A percentile compares a stretch with the other conserved stretches of the same genome.
Conservation (phyloP, 2,797 vertebrate species). For the Sebastes oblongus region DNA sequence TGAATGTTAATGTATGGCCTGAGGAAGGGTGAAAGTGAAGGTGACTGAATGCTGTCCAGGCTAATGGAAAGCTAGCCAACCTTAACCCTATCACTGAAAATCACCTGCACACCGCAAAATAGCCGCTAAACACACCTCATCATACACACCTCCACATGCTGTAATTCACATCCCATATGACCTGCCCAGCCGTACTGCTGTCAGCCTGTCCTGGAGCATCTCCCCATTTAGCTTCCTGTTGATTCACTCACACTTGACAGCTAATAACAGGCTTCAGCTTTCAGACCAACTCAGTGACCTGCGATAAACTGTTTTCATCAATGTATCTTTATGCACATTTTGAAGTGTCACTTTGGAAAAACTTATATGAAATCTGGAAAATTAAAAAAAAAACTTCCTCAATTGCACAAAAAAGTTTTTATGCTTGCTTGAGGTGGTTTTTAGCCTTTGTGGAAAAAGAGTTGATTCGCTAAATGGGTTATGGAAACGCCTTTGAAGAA, state of each 20-base stretch:
- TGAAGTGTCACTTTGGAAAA: too few relatives aligned
- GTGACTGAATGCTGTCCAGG: conserved; percentile 72
- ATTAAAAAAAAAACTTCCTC: too few relatives aligned
- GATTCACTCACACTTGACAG: conserved; percentile 2
- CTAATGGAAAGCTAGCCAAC: conserved; percentile 73
- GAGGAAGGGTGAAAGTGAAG: conserved; percentile 76
- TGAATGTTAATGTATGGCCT: conserved; percentile 72
- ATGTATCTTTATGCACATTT: not conserved
- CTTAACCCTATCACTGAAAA: conserved; percentile 66
- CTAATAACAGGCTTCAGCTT: not conserved
- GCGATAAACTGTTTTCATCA: not conserved
- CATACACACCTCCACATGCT: conserved; percentile 19
- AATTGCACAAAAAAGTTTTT: too few relatives aligned
- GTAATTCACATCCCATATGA: conserved; percentile 27
- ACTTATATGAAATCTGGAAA: too few relatives aligned
- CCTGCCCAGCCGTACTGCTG: not conserved
- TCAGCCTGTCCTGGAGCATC: conserved; percentile 6
- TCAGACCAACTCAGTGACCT: not conserved
- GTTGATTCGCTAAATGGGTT: too few relatives aligned
- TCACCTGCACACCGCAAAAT: conserved; percentile 57
- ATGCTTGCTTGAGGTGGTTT: too few relatives aligned
- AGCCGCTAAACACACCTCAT: conserved; percentile 42
- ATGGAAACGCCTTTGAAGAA: too few relatives aligned
- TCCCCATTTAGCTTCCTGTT: conserved; percentile 10
- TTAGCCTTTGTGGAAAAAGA: too few relatives aligned